phyloP scores from a whole-genome alignment of 2,113 vertebrate genomes.

The Meleagris gallopavo region DNA sequence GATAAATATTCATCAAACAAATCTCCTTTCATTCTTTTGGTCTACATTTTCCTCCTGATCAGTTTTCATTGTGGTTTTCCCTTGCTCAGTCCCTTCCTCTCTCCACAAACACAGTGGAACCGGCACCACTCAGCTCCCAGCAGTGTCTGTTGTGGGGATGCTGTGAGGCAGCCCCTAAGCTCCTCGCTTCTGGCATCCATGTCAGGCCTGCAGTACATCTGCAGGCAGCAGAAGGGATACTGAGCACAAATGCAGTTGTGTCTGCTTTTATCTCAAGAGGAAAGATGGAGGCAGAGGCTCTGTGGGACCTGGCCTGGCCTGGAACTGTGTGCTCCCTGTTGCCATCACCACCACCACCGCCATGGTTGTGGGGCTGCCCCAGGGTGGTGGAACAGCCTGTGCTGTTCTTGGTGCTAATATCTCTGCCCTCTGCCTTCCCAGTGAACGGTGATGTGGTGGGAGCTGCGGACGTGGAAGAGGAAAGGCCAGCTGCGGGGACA shows the following conservation, averaged over 20 bases:
- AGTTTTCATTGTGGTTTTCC: background rate
- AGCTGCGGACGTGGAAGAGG: slow-evolving; percentile 71
- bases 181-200: background rate
- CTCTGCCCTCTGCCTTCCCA: slow-evolving; percentile 61
- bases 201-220: rapidly evolving
- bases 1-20: background rate
- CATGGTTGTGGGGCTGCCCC: background rate
- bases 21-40: background rate
- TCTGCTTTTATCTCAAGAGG: rapidly evolving
- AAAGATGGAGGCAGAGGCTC: background rate
- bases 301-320: too few species aligned
- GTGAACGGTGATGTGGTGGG: slow-evolving; percentile 81
- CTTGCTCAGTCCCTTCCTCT: background rate
- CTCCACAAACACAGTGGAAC: background rate
- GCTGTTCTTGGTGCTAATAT: background rate
- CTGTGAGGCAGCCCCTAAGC: background rate
- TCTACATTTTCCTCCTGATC: background rate
- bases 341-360: rapidly evolving
- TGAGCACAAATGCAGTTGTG: background rate
- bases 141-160: background rate
- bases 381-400: rapidly evolving
- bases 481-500: slow-evolving; percentile 40
- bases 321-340: background rate
- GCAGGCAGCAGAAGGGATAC: background rate
- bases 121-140: rapidly evolving